Conservation (phyloP, 2,113 vertebrate genomes). For the Cololabis saira region DNA sequence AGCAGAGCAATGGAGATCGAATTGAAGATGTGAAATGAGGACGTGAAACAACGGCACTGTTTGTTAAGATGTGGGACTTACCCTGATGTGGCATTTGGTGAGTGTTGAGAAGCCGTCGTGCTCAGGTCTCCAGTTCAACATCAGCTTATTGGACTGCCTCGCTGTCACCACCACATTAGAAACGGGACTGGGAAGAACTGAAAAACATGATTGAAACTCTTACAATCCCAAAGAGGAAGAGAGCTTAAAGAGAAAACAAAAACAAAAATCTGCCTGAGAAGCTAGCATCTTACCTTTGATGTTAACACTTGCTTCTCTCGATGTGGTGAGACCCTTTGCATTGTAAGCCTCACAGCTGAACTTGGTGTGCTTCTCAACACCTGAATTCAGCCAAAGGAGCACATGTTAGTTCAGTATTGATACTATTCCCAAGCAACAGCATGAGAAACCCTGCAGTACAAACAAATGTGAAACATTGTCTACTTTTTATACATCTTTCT, state of each 20-base stretch:
- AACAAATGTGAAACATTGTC: not conserved
- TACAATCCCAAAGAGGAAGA: not conserved
- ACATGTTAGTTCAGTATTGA: not conserved
- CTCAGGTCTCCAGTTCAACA: constrained; percentile 88
- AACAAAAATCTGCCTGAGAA: not conserved
- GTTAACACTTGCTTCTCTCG: constrained; percentile 86
- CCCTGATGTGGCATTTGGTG: constrained; percentile 84
- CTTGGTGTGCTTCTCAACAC: constrained; percentile 80
- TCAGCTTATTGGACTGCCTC: constrained; percentile 78
- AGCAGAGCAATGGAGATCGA: fast-evolving
- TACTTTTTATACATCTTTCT: not conserved
- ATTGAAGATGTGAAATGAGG: fast-evolving
- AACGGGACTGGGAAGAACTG: constrained; percentile 72
- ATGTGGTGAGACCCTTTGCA: constrained; percentile 86
- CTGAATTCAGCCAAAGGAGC: constrained; percentile 63
- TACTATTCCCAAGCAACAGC: not conserved
- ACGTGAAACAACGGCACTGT: not conserved
- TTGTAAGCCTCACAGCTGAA: constrained; percentile 96
- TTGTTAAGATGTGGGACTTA: constrained; percentile 62
- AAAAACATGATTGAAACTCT: constrained; percentile 25
- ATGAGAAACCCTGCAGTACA: not conserved
- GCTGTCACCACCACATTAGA: constrained; percentile 75
- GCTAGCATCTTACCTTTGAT: constrained; percentile 87
- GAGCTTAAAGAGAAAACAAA: not conserved
- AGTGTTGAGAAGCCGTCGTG: constrained; percentile 90